phyloP scores from a whole-genome alignment of 92 coral and sea anemone genomes.

The Isaurus tuberculatus region DNA sequence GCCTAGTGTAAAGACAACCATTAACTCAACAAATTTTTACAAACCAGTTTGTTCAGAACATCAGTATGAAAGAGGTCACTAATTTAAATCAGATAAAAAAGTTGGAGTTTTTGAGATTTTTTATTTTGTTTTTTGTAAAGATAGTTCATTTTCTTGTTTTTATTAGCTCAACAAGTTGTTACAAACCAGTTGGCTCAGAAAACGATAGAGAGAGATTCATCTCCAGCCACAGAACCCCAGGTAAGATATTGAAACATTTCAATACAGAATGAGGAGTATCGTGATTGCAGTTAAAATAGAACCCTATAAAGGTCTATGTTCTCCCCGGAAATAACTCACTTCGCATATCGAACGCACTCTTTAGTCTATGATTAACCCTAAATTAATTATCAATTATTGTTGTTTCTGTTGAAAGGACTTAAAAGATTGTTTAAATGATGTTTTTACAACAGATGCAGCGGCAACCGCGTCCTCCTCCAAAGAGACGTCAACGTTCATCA shows the following conservation, averaged over 20 bases:
- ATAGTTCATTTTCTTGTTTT: neutral
- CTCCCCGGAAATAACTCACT: too few relatives aligned
- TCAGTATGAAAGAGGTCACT: too few relatives aligned
- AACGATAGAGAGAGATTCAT: slow-evolving; percentile 7
- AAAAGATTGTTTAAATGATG: neutral
- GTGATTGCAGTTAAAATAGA: too few relatives aligned
- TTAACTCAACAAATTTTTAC: too few relatives aligned
- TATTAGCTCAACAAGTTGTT: slow-evolving; percentile 56
- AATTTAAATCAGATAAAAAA: too few relatives aligned
- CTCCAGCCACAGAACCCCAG: neutral
- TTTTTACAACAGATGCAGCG: slow-evolving; percentile 10
- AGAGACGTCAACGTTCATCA: slow-evolving; percentile 24
- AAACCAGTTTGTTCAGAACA: too few relatives aligned
- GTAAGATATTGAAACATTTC: slow-evolving; percentile 12
- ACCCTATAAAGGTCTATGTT: too few relatives aligned
- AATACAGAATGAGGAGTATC: too few relatives aligned
- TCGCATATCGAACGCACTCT: too few relatives aligned
- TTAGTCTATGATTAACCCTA: too few relatives aligned
- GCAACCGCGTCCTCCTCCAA: slow-evolving; percentile 24
- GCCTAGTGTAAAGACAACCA: too few relatives aligned
- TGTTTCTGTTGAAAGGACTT: neutral
- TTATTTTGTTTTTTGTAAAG: neutral
- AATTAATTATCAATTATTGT: neutral
- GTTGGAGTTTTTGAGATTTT: too few relatives aligned
- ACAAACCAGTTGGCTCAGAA: slow-evolving; percentile 53